Base-by-base conservation (phyloP, 2,888 invertebrate genomes). In the Theristus sp. region DNA sequence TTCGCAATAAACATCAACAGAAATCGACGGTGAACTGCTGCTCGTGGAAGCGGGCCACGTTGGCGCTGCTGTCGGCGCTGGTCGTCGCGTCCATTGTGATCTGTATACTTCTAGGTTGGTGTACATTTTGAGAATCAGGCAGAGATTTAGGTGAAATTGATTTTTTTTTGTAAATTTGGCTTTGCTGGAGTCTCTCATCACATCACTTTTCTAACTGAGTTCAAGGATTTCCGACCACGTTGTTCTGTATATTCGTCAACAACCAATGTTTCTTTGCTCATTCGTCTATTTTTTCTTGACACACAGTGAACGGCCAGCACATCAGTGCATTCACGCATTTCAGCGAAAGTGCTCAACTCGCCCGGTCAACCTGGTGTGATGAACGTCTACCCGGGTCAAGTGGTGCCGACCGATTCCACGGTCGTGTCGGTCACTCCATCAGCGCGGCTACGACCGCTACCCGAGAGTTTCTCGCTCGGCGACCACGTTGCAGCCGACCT, bases 401-500 rank as follows among this genome's bases (percentile, higher is more conserved):
- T 49, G 13, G n/a, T 3, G n/a, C 13, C 49, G 49, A n/a, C 38
- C 38, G 49, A 49, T 49, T n/a, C 13, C 6, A 3, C 20, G 13
- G 24, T 17, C 49, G 3, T 24, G 24, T n/a, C 49, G 38, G 17
- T 38, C 38, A 17, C n/a, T n/a, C 49, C 13, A 49, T 24, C 49
- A 24, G 3, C 24, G 3, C 49, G 49, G n/a, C 2, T 53, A 20
- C 62, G 62, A 10, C 63, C 63, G 25, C 52, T 63, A 53, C 63
- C 63, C 17, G 56, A 54, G 2, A 38, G 10, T n/a, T 62, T 63
- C 47, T 22, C 27, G 2, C 57, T 63, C n/a, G 63, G 63, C 56
- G 62, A 63, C 26, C 38, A 55, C 1, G 56, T 63, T 29, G 58
- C 60, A 17, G 62, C 63, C 30, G 62, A 62, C n/a, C 53, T 63